Evolutionary conservation across 2,113 vertebrate genomes (phyloP), one percentile per base, ranked within the genome.

Genomic region (Struthidea cinerea): DNA sequence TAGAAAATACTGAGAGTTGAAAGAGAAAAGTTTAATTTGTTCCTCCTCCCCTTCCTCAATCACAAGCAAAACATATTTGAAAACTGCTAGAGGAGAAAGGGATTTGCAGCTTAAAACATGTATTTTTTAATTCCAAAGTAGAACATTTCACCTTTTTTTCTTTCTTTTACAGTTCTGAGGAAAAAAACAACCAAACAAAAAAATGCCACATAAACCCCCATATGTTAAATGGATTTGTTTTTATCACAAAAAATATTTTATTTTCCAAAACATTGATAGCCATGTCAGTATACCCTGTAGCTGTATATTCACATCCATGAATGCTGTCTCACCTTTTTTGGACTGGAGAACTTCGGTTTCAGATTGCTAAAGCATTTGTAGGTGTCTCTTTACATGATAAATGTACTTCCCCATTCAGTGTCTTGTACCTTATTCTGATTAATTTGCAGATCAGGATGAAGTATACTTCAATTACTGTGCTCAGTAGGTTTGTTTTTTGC

Each of bases 401-500:
- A 84, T 47, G 3, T 37, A 63, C 21, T 94, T 89, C 19, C 16
- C 5, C 4, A 26, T 78, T 81, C 39, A 50, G 33, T 39, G 3
- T 44, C n/a, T 90, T 67, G 21, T 42, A 87, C 44, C 27, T 88
- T 84, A 37, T 69, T 69, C 53, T 11, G 23, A 52, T 78, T 71
- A 80, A 91, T 83, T 79, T 94, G 32, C 46, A 87, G 35, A 89
- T 80, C 53, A 63, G 49, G 24, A 91, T 76, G 65, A 88, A 90
- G 18, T 69, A 70, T 90, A 75, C 61, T 94, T 56, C 61, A 90
- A 64, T 90, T 92, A 88, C 49, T 42, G 67, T 64, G 32, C 37
- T 71, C 39, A 52, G 32, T 78, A 50, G 61, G 30, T 18, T 63
- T 55, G 61, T 50, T 39, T 70, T 64, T 73, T 87, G 37, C 85